Evolutionary conservation across 1,140 invertebrate genomes (phyloP), one percentile per base, ranked within the genome.

Genomic region (Bombus waltoni): DNA sequence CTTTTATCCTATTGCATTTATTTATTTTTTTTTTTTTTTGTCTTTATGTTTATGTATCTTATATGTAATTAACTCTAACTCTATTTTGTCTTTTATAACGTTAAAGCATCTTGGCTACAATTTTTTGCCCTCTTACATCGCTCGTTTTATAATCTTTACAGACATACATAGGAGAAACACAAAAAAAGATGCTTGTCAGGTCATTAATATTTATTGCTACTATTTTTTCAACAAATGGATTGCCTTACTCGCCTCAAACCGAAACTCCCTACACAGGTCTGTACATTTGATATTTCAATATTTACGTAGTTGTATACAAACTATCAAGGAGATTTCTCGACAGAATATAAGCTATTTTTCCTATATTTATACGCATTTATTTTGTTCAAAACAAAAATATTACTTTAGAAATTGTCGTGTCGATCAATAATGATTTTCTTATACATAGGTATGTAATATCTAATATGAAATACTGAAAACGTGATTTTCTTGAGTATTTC

Each of bases 241-340:
- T n/a, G 42, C 68, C 75, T n/a, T n/a, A 66, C 2, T n/a, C 81
- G 22, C 47, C 22, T 40, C 42, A 71, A 59, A 38, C n/a, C 6
- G 25, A 40, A 25, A 32, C 40, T 53, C 18, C 53, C n/a, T 10
- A 79, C n/a, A 40, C 42, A 72, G 83, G 83, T 84, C 15, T 62
- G 83, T 84, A 84, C n/a, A 81, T 65, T 9, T 10, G 4, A 76
- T 65, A 53, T 76, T 81, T 75, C n/a, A 47, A 82, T 70, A 70
- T 70, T 53, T 1, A 42, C 5, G 32, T 47, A 25, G 5, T 40
- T 44, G 1, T 32, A 57, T 57, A 8, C 35, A 38, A 57, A 38
- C 25, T 57, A 40, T 32, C 40, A 28, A 59, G 38, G 6, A 53
- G 18, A 53, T 53, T 22, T 53, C 47, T 22, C 47, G 18, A 53